A percentile compares a stretch with the other conserved stretches of the same genome.
phyloP scores from a whole-genome alignment of 2,888 invertebrate genomes.

The Griposia aprilina region DNA sequence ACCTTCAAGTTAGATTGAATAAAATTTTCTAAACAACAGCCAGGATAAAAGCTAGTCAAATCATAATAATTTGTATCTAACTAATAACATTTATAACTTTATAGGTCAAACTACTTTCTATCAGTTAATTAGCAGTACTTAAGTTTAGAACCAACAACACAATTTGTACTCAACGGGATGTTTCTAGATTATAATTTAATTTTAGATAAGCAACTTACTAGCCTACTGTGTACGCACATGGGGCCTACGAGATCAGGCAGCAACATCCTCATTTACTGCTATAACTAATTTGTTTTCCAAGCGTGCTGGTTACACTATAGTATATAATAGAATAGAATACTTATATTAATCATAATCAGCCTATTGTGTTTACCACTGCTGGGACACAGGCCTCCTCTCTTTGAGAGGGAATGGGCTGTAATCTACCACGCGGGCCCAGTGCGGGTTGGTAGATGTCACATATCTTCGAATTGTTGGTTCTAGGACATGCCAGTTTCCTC shows the following conservation, averaged over 20 bases:
- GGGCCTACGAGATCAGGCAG: background rate
- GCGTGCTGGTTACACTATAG: background rate
- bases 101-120: constrained; percentile 51
- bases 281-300: background rate
- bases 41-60: constrained; percentile 38
- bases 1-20: background rate
- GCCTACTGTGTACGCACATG: background rate
- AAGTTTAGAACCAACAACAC: constrained; percentile 29
- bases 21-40: constrained; percentile 5
- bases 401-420: too few species aligned
- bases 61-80: constrained; percentile 32
- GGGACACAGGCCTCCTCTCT: too few species aligned
- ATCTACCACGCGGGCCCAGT: too few species aligned
- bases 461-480: too few species aligned
- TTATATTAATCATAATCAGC: too few species aligned
- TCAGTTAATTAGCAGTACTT: constrained; percentile 47
- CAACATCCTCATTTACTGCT: background rate
- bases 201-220: constrained; percentile 19
- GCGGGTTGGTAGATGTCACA: too few species aligned
- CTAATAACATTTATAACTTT: constrained; percentile 28
- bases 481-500: too few species aligned
- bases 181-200: constrained; percentile 28
- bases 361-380: too few species aligned
- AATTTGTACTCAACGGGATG: constrained; percentile 26
- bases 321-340: too few species aligned